Evolutionary conservation across 1,140 invertebrate species (phyloP).

Genomic region (Phymorhynchus buccinoides): DNA sequence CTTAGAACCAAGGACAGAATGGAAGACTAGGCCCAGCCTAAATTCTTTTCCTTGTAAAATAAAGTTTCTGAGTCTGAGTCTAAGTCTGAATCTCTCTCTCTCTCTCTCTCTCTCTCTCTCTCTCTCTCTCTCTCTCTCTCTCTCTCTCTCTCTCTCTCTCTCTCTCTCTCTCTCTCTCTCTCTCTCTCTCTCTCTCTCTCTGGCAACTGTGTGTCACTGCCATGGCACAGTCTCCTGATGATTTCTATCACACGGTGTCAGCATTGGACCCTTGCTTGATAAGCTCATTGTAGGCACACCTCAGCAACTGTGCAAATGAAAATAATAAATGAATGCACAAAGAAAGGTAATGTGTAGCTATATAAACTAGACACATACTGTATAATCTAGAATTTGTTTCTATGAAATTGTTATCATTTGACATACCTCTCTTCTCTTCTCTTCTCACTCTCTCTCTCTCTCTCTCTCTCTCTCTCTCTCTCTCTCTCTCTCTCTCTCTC

Average conservation of each 20-base stretch:
- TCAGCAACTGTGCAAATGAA: constrained; percentile 48
- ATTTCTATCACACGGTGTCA: not conserved
- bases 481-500: not conserved
- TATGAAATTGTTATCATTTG: not conserved
- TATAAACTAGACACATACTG: not conserved
- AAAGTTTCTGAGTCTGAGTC: too few relatives aligned
- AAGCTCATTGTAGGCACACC: constrained; percentile 55
- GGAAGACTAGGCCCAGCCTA: too few relatives aligned
- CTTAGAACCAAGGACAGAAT: too few relatives aligned
- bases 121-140: not conserved
- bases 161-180: not conserved
- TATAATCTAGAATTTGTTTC: too few relatives aligned
- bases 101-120: too few relatives aligned
- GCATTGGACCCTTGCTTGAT: constrained; percentile 38
- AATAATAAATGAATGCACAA: not conserved
- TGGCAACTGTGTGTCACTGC: not conserved
- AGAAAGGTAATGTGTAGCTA: not conserved
- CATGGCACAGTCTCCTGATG: not conserved
- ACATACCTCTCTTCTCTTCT: too few relatives aligned
- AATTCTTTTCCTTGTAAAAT: too few relatives aligned
- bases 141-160: not conserved
- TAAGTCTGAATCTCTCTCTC: too few relatives aligned
- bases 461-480: constrained; percentile 5
- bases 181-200: not conserved
- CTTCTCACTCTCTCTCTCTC: not conserved